A percentile compares a stretch with the other conserved stretches of the same genome.
Conservation (phyloP, 35 echinoderm and acorn worm species). For the Heliocidaris tuberculata region DNA sequence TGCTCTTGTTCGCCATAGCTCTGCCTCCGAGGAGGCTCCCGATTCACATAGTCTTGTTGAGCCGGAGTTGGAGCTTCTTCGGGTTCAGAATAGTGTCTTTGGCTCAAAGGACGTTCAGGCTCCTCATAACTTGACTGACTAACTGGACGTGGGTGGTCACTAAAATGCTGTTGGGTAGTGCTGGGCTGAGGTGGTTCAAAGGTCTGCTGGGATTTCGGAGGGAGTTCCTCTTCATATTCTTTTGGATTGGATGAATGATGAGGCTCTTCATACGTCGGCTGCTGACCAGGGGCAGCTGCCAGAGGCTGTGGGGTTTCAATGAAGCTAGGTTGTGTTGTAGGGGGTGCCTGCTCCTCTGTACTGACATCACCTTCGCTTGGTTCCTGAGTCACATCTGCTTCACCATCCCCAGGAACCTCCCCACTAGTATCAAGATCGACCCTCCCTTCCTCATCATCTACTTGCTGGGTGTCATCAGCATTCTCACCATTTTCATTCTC, state of each 20-base stretch:
- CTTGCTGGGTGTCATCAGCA: background rate
- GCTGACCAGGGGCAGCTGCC: background rate
- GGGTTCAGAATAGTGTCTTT: constrained; percentile 6
- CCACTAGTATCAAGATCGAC: background rate
- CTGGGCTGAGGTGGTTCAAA: background rate
- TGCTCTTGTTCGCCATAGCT: constrained; percentile 14
- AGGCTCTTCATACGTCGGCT: background rate
- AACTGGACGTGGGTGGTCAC: background rate
- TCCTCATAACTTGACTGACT: background rate
- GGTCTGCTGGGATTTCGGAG: background rate
- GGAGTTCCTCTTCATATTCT: background rate
- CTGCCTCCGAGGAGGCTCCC: background rate
- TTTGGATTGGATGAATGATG: background rate
- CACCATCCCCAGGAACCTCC: background rate
- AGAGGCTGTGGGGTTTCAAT: background rate
- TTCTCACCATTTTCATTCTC: constrained; percentile 12
- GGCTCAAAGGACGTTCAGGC: background rate
- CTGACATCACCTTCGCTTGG: background rate
- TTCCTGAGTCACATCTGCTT: background rate
- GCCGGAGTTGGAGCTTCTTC: background rate
- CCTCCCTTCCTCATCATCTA: constrained; percentile 14
- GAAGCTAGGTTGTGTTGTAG: constrained; percentile 2
- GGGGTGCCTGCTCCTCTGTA: background rate
- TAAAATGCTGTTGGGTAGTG: background rate
- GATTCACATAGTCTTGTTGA: constrained; percentile 12